A percentile compares a stretch with the other conserved stretches of the same genome.
Conservation (phyloP, 2,888 invertebrate genomes). For the Phymatocera aterrima region DNA sequence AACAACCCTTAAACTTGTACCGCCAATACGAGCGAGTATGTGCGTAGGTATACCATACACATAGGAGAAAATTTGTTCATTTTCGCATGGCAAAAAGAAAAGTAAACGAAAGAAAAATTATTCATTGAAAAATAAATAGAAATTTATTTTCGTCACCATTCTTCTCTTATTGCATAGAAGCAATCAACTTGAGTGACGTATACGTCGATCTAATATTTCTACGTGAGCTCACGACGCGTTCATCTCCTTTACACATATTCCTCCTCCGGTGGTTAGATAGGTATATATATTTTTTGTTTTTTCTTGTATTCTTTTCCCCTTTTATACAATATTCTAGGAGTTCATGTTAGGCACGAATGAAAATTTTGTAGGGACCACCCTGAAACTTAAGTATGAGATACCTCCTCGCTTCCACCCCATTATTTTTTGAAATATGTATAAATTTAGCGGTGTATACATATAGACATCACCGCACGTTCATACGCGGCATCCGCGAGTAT, state of each 20-base stretch:
- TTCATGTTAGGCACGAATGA: neutral
- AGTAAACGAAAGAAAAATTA: conserved; percentile 7
- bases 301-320: conserved; percentile 15
- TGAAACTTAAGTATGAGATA: neutral
- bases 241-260: too few species aligned
- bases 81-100: neutral
- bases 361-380: neutral
- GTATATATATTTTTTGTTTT: too few species aligned
- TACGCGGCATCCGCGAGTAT: neutral
- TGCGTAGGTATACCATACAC: neutral
- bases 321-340: neutral
- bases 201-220: conserved; percentile 18
- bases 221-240: neutral
- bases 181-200: conserved; percentile 26
- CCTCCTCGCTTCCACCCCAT: neutral
- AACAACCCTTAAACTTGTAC: conserved; percentile 8
- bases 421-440: neutral
- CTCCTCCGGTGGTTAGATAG: too few species aligned
- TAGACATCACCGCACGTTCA: neutral
- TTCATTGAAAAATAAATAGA: conserved; percentile 36
- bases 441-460: neutral
- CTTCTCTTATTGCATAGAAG: too few species aligned
- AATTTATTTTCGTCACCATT: neutral
- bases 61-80: neutral
- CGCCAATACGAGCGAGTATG: neutral